A percentile compares a stretch with the other conserved stretches of the same genome.
These are phyloP conservation scores for Cephus sareptanus DNA, from an alignment of 2,888 invertebrate genomes.

Conservation along the genomic window DNA sequence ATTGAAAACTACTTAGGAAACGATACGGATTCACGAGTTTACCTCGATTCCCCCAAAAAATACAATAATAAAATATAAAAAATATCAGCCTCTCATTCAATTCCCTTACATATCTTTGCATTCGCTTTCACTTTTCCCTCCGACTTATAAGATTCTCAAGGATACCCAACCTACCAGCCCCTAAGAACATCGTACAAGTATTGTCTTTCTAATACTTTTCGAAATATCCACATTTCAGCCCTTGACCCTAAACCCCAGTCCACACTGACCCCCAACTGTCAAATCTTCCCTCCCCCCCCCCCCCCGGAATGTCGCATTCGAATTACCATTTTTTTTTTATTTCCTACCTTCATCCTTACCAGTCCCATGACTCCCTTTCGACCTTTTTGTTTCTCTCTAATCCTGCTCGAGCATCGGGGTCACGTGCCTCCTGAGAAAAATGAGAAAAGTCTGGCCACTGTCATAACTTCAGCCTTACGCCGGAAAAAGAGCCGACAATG, in stretches of 20 bases:
- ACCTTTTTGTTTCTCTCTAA: background rate
- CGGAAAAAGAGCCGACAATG: background rate
- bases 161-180: background rate
- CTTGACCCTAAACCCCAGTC: background rate
- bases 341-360: background rate
- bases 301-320: background rate
- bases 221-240: background rate
- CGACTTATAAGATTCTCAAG: background rate
- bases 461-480: background rate
- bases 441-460: constrained; percentile 3
- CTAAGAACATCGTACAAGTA: background rate
- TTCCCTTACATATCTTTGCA: background rate
- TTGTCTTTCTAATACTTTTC: background rate
- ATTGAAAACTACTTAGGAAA: background rate
- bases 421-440: constrained; percentile 4
- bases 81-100: background rate
- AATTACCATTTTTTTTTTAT: background rate
- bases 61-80: background rate
- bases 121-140: background rate
- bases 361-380: background rate
- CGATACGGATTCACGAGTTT: background rate
- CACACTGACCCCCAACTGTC: background rate
- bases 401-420: constrained; percentile 3
- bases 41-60: background rate
- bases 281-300: background rate